Evolutionary conservation across 2,888 invertebrate species (phyloP).

Genomic region (Sinelater perroti): DNA sequence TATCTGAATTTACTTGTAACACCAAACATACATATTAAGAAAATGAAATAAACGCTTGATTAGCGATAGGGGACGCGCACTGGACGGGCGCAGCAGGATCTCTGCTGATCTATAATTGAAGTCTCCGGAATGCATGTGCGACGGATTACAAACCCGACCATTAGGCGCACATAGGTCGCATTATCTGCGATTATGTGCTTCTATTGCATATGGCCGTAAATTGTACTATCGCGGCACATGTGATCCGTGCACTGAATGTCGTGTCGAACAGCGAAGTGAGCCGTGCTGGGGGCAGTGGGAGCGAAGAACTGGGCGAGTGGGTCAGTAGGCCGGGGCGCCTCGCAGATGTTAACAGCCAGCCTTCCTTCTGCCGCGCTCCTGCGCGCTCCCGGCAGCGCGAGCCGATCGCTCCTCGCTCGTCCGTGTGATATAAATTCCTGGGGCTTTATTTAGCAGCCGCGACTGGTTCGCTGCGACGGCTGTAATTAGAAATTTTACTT

Average conservation of each 20-base stretch:
- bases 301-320: constrained; percentile 55
- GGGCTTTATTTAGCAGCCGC: background rate
- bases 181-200: constrained; percentile 29
- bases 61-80: no score
- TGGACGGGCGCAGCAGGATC: background rate
- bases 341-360: constrained; percentile 52
- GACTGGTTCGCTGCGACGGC: background rate
- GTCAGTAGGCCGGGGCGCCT: constrained; percentile 57
- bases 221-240: constrained; percentile 39
- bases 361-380: constrained; percentile 44
- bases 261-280: constrained; percentile 44
- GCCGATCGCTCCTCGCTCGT: background rate
- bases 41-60: no score
- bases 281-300: constrained; percentile 47
- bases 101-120: constrained; percentile 24
- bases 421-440: background rate
- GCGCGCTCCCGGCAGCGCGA: background rate
- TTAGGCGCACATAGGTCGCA: constrained; percentile 6
- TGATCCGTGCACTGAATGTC: constrained; percentile 40
- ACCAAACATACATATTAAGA: no score
- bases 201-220: constrained; percentile 30
- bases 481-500: constrained; percentile 16
- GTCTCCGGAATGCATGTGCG: constrained; percentile 13
- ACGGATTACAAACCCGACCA: constrained; percentile 16
- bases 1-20: no score